Base-by-base conservation (phyloP, 2,888 invertebrate species). In the Lasioglossum zephyrum region DNA sequence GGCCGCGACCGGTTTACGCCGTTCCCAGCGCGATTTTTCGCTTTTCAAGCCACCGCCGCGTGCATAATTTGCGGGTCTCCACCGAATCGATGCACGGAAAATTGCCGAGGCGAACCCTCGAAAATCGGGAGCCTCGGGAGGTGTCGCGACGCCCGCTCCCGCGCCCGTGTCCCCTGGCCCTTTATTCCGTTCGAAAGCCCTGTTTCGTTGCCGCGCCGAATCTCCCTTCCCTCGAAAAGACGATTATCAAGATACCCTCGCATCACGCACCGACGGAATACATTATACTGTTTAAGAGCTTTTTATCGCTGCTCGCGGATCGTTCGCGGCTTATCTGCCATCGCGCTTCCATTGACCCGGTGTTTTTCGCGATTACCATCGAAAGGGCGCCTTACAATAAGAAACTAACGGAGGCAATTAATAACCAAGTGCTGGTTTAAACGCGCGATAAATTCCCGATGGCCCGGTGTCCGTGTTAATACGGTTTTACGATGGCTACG, bases 41-140 rank as follows among this genome's bases (percentile, higher is more conserved):
- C 82, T 82, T 85, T 82, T 76, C 18, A 44, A 79, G 57, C 16
- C 77, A 77, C 57, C 70, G 79, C 66, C 41, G 85, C 77, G 86
- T 82, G 82, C 86, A 85, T 85, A 85, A 87, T 87, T 85, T 74
- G 79, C 60, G 66, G 70, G 39, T 39, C 53, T 70, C 74, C 53
- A 18, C 73, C 73, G 79, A 85, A 82, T 85, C 79, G 79, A 76
- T 81, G 73, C 73, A 66, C 63, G 75, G 36, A 44, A 77, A 85
- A 86, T 86, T 82, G 70, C 73, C 75, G 85, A 53, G 84, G 39
- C 70, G 39, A 81, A 3, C n/a, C 72, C 75, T 76, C 73, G 76
- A 77, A 84, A 84, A 73, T n/a, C 60, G 2, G 5, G 66, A 8
- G 18, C 36, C 18, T 31, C 66, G 18, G 16, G 36, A 18, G 16